Base-by-base conservation (phyloP, 2,113 vertebrate species). In the Hystrix brachyura region DNA sequence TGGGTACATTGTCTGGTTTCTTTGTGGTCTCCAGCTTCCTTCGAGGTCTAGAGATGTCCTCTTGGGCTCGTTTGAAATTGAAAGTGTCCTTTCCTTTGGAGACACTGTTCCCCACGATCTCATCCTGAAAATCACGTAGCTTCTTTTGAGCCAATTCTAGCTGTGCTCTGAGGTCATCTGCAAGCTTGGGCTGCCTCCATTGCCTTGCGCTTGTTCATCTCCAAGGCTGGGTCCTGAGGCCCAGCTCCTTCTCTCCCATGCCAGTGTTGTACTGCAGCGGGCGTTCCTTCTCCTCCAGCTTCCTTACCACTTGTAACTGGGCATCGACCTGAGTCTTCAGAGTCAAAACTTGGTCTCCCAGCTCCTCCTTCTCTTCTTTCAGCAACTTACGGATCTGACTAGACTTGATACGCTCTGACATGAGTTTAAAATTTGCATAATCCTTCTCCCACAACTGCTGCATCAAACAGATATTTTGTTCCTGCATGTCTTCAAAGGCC, bases 401-500 rank as follows among this genome's bases (percentile, higher is more conserved):
- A 84, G 99, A 99, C 97, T 99, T 99, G 98, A 99, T 99, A 23
- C 99, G 99, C 93, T 99, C 99, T 14, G 99, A 99, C 99, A 99
- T 99, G 91, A 99, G 98, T 97, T 99, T 99, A 98, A 99, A 99
- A 98, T 99, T 99, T 93, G 99, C 99, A 55, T 99, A 99, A 38
- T 99, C 99, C 93, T 99, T 99, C 98, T 99, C 99, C 60, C 99
- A 95, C 93, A 99, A 98, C 98, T 99, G 99, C 98, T 99, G 99
- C 99, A 99, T 99, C 93, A 99, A 98, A 12, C 99, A 99, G 46
- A 99, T 99, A 96, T 99, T 99, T 98, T 99, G 99, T 87, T 99
- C 99, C 97, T 99, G 99, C 99, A 99, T 99, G 97, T 99, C 99
- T 97, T 99, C 99, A 85, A 99, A 99, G 23, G 99, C 99, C 98